Conservation (phyloP, 2,888 invertebrate species). For the Dryadula phaetusa region DNA sequence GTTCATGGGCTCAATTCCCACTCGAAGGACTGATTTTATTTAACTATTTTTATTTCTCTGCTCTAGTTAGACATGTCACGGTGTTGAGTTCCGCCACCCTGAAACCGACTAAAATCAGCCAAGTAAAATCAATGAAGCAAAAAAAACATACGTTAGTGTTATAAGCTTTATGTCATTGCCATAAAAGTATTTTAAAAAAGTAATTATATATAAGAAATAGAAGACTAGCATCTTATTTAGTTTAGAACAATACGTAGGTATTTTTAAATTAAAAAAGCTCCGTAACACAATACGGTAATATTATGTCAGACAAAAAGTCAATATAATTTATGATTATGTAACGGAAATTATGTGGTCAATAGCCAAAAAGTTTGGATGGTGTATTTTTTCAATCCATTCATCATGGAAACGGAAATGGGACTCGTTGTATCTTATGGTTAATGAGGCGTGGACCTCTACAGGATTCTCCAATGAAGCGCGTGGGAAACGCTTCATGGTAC, state of each 20-base stretch:
- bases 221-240: too few species aligned
- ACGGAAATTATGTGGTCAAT: conserved; percentile 10
- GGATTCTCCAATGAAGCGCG: conserved; percentile 64
- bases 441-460: conserved; percentile 67
- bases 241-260: background rate
- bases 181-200: too few species aligned
- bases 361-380: conserved; percentile 11
- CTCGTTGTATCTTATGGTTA: conserved; percentile 62
- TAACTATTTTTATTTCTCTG: too few species aligned
- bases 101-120: too few species aligned
- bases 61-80: too few species aligned
- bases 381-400: conserved; percentile 48
- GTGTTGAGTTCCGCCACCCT: too few species aligned
- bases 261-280: background rate
- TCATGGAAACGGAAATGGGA: conserved; percentile 75
- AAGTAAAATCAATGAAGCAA: too few species aligned
- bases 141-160: too few species aligned
- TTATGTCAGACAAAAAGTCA: background rate
- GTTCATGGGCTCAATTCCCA: too few species aligned
- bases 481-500: conserved; percentile 58
- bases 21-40: too few species aligned
- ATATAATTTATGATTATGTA: conserved; percentile 7
- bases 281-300: background rate
- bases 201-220: too few species aligned
- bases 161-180: too few species aligned